Evolutionary conservation across 2,888 invertebrate species (phyloP), one percentile per base, ranked within the genome.

Genomic region (Stomorhina lunata): DNA sequence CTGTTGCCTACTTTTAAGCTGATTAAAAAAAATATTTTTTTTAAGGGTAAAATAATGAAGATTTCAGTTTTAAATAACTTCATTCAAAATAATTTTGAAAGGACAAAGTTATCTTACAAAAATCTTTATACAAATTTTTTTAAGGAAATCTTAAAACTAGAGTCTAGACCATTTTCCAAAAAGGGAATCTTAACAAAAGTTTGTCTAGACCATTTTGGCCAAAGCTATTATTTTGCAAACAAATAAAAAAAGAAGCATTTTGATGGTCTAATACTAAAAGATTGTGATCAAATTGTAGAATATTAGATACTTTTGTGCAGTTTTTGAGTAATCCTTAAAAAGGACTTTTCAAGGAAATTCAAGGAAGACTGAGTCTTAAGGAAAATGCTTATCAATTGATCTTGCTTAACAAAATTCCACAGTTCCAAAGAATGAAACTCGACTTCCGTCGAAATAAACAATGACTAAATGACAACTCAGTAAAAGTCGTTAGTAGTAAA

Each of bases 371-470:
- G 22, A 66, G 34, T 20, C 32, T 50, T 50, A 2, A 22, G 10
- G 1, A 73, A 32, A 55, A 53, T 68, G 9, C 9, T 69, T 80
- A 69, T 71, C 57, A 65, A 59, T 37, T 77, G 43, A 72, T 77
- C 29, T 59, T 61, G 34, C 45, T 45, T 6, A 37, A 12, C 12
- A 37, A 37, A 12, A 25, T n/a, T 5, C n/a, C 25, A 48, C 37
- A 27, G 2, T 78, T 59, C n/a, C 6, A 20, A 48, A 79, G 37
- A 65, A 17, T 29, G 9, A 63, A 57, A 69, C 73, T 75, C 73
- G 57, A 82, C 79, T 82, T 82, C 82, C 75, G 40, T 53, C 20
- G 59, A 71, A 75, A 55, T 40, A 57, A 59, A 48, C 15, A 71
- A 25, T 17, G 20, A 7, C 15, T 22, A 45, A 68, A 68, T 80